Evolutionary conservation across 2,888 invertebrate species (phyloP).

Genomic region (Coecobrya sp.): DNA sequence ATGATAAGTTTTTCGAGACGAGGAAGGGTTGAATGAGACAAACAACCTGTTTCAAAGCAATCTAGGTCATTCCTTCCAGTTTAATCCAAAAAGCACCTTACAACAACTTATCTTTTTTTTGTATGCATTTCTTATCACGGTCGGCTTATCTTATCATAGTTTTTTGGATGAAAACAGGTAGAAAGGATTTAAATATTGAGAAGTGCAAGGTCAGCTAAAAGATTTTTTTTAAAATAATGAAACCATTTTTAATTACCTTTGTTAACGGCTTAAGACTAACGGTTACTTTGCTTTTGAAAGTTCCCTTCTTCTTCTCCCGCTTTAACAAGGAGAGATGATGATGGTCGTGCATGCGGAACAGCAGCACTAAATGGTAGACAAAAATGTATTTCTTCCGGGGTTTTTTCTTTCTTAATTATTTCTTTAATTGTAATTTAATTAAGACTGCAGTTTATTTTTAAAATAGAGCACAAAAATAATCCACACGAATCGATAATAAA

Average conservation of each 20-base stretch:
- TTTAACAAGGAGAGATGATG: background rate
- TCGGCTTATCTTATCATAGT: too few species aligned
- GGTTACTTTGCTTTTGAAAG: background rate
- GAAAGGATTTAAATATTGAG: background rate
- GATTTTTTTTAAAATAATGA: too few species aligned
- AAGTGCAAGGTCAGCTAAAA: background rate
- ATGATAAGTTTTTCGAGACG: background rate
- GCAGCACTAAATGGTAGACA: conserved; percentile 74
- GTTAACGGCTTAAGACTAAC: background rate
- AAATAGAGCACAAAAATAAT: too few species aligned
- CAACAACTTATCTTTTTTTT: background rate
- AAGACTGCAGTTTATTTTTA: too few species aligned
- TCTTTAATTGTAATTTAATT: too few species aligned
- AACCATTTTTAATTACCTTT: background rate
- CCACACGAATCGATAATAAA: too few species aligned
- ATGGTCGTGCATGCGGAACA: conserved; percentile 62
- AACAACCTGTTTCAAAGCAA: background rate
- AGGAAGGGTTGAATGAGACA: background rate
- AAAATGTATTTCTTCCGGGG: background rate
- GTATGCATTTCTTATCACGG: too few species aligned
- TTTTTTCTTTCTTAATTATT: background rate
- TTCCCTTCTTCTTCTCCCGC: background rate
- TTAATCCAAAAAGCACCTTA: background rate
- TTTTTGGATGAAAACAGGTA: too few species aligned
- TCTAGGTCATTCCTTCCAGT: background rate